Conservation (phyloP, 2,888 invertebrate genomes). For the Patella caerulea region DNA sequence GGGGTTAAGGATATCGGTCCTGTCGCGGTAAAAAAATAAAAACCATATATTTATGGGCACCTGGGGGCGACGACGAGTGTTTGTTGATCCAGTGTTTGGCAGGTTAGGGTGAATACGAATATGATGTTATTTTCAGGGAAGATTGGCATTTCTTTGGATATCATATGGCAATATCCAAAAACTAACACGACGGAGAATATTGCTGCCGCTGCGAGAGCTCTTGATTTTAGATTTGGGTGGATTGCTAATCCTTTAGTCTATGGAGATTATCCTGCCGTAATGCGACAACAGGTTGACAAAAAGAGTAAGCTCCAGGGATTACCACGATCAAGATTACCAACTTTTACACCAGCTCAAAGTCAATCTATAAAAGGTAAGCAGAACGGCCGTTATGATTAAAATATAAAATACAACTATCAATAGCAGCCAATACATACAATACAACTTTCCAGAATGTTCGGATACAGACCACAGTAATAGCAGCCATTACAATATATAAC, state of each 20-base stretch:
- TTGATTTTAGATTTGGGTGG: conserved; percentile 60
- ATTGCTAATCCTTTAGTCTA: conserved; percentile 63
- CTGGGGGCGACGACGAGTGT: too few species aligned
- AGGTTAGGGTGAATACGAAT: too few species aligned
- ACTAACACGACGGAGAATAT: conserved; percentile 35
- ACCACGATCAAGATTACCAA: conserved; percentile 38
- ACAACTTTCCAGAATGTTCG: too few species aligned
- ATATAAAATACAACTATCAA: too few species aligned
- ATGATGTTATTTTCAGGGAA: conserved; percentile 35
- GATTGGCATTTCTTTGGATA: conserved; percentile 53
- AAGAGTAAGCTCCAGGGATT: conserved; percentile 27
- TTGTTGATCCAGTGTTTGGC: too few species aligned
- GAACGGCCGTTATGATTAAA: too few species aligned
- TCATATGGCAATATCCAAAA: conserved; percentile 44
- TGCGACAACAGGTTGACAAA: conserved; percentile 45
- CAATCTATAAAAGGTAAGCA: conserved; percentile 39
- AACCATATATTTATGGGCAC: too few species aligned
- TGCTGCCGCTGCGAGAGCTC: conserved; percentile 42
- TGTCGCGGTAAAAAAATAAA: too few species aligned
- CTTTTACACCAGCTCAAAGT: conserved; percentile 41
- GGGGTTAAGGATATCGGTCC: too few species aligned
- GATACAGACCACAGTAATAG: too few species aligned
- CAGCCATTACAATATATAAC: too few species aligned
- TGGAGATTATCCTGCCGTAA: conserved; percentile 73
- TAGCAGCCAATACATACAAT: too few species aligned